A percentile compares a stretch with the other conserved stretches of the same genome.
These are phyloP conservation scores for Sesamia nonagrioides DNA, from an alignment of 1,140 invertebrate genomes.

Conservation along the genomic window DNA sequence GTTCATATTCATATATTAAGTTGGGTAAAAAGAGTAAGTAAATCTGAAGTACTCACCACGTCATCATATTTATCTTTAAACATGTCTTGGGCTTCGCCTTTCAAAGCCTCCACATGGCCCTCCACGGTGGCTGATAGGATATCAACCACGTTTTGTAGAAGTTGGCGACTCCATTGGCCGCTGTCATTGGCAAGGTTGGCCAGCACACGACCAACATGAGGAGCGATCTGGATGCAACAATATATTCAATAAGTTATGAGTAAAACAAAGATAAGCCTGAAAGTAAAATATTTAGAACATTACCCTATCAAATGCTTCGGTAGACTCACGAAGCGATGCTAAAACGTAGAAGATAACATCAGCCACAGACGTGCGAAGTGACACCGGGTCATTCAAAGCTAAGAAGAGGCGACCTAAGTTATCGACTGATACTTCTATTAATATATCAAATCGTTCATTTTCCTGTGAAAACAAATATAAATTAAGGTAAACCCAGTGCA, in stretches of 20 bases:
- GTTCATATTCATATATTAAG: too few species aligned
- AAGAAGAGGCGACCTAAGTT: slow-evolving; percentile 70
- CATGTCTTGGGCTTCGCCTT: slow-evolving; percentile 60
- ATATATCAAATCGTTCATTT: slow-evolving; percentile 71
- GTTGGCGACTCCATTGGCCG: slow-evolving; percentile 73
- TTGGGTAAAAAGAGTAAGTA: too few species aligned
- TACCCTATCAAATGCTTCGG: slow-evolving; percentile 73
- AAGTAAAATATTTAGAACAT: slow-evolving; percentile 17
- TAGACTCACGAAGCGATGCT: slow-evolving; percentile 70
- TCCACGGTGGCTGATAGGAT: slow-evolving; percentile 72
- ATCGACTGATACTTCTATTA: slow-evolving; percentile 75
- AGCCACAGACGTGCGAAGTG: slow-evolving; percentile 64
- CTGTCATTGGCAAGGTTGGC: slow-evolving; percentile 73
- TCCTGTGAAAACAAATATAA: slow-evolving; percentile 63
- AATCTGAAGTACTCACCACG: slow-evolving; percentile 63
- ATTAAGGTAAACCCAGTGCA: neutral
- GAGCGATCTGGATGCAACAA: slow-evolving; percentile 40
- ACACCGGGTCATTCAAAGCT: slow-evolving; percentile 60
- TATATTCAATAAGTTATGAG: neutral
- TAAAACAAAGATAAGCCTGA: neutral
- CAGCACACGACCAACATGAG: slow-evolving; percentile 64
- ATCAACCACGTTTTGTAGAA: slow-evolving; percentile 76
- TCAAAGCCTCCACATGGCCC: slow-evolving; percentile 52
- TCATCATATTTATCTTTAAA: slow-evolving; percentile 71
- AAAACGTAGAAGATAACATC: slow-evolving; percentile 76